These are phyloP conservation scores for Xylocampa areola DNA, from an alignment of 2,888 invertebrate genomes.

Conservation along the genomic window DNA sequence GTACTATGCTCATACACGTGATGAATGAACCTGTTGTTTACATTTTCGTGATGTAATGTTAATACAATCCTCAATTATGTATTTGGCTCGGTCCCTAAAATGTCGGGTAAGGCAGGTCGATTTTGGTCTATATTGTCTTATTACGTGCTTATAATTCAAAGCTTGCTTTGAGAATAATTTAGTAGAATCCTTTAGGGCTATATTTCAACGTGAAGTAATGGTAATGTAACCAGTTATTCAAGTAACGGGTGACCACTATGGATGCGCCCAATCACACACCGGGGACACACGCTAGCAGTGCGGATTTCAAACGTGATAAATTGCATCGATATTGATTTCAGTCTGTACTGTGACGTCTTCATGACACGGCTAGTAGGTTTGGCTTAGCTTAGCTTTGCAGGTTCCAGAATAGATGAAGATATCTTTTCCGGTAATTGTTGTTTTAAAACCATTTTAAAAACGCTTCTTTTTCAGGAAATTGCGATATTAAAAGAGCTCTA, in stretches of 20 bases:
- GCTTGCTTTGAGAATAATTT: constrained; percentile 15
- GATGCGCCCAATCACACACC: constrained; percentile 46
- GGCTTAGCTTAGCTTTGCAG: constrained; percentile 4
- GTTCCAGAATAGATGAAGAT: background rate
- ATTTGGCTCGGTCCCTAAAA: constrained; percentile 27
- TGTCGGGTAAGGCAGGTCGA: constrained; percentile 11
- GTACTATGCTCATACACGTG: constrained; percentile 28
- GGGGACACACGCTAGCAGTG: constrained; percentile 45
- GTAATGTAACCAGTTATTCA: constrained; percentile 42
- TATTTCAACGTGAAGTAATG: constrained; percentile 20
- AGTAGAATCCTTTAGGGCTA: constrained; percentile 24
- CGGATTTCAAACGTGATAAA: constrained; percentile 45
- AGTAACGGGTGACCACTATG: constrained; percentile 41
- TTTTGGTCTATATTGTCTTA: constrained; percentile 10
- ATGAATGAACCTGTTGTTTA: constrained; percentile 51
- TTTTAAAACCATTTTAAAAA: too few species aligned
- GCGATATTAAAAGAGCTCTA: constrained; percentile 20
- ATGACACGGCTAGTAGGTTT: constrained; percentile 21
- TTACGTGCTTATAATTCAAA: constrained; percentile 20
- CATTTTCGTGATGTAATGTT: constrained; percentile 6
- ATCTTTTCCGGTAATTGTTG: constrained; percentile 1
- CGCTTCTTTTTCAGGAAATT: constrained; percentile 17
- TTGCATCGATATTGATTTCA: constrained; percentile 53
- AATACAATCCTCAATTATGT: constrained; percentile 29
- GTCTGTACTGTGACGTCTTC: constrained; percentile 30